Base-by-base conservation (phyloP, 2,888 invertebrate species). In the Neoscelio sp. region DNA sequence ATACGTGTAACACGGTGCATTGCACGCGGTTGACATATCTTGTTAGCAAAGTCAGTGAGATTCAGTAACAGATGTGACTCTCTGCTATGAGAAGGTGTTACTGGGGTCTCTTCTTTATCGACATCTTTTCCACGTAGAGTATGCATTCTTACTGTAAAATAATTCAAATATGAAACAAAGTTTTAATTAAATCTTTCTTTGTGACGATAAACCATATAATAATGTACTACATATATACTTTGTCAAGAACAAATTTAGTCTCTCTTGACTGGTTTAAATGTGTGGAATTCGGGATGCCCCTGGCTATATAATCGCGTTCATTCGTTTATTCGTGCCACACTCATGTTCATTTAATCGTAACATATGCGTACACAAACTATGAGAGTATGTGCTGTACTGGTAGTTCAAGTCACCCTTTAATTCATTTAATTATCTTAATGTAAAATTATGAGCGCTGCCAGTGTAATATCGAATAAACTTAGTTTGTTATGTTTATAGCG, bases 121-220 rank as follows among this genome's bases (percentile, higher is more conserved):
- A 89, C 89, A 88, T 88, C 88, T 89, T 89, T 89, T 89, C 85
- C 85, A 84, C 84, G 84, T n/a, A n/a, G n/a, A 77, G 71, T 46
- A 77, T 52, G 30, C 60, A 76, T n/a, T n/a, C n/a, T n/a, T n/a
- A n/a, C n/a, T n/a, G n/a, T n/a, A n/a, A n/a, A n/a, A n/a, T n/a
- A n/a, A n/a, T n/a, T n/a, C n/a, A n/a, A n/a, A n/a, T n/a, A n/a
- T n/a, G n/a, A n/a, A n/a, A n/a, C n/a, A n/a, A n/a, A n/a, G n/a
- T n/a, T n/a, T n/a, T n/a, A n/a, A n/a, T n/a, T n/a, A n/a, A n/a
- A n/a, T n/a, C n/a, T n/a, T n/a, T n/a, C n/a, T n/a, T n/a, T n/a
- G n/a, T n/a, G n/a, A n/a, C n/a, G n/a, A n/a, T n/a, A 23, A 23
- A 23, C 23, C 23, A 23, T 4, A 23, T 23, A 23, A 23, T 6